These are phyloP conservation scores for Lydus trimaculatus DNA, from an alignment of 2,888 invertebrate species.

Conservation along the genomic window DNA sequence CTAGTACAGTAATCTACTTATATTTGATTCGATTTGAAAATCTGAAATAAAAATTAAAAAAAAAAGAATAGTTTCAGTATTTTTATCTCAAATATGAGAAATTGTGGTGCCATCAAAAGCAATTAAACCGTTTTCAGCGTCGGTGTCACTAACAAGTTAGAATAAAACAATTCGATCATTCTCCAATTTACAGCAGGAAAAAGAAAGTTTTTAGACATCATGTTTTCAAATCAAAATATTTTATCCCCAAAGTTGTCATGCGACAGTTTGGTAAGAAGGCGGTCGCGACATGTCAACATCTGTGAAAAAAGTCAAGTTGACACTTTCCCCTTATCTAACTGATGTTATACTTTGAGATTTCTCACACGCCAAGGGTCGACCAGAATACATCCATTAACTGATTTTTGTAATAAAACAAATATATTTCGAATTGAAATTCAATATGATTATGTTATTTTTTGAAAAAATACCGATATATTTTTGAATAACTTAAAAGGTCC, in stretches of 20 bases:
- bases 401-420: neutral
- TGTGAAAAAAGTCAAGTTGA: slow-evolving; percentile 8
- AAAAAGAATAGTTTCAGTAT: too few species aligned
- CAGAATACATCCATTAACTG: neutral
- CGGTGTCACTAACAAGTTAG: too few species aligned
- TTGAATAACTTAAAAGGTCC: neutral
- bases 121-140: too few species aligned
- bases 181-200: neutral
- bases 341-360: neutral
- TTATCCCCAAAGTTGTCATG: neutral
- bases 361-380: neutral
- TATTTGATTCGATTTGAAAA: too few species aligned
- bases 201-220: neutral
- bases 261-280: neutral
- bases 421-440: neutral
- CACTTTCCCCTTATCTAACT: slow-evolving; percentile 4
- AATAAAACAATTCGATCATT: neutral
- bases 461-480: neutral
- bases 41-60: too few species aligned
- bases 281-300: slow-evolving; percentile 8
- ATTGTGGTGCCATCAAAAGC: too few species aligned
- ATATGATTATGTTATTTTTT: neutral
- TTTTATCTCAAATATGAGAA: too few species aligned
- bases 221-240: slow-evolving; percentile 7
- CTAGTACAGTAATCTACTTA: too few species aligned